Base-by-base conservation (phyloP, 2,797 vertebrate genomes). In the Lepidocolaptes lacrymiger region DNA sequence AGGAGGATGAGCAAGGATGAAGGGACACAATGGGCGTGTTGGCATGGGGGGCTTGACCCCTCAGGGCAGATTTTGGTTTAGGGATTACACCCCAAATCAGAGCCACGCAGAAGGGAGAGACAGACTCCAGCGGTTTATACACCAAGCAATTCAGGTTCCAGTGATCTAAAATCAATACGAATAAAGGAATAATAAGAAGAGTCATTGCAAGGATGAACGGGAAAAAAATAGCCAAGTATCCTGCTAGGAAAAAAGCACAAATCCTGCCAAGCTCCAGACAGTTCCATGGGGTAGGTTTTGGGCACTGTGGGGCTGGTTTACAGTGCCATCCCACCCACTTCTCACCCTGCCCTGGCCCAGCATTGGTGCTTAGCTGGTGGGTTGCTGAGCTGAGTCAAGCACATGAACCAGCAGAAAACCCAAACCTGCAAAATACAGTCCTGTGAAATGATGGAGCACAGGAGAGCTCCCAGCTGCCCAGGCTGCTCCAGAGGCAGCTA, bases 121-220 rank as follows among this genome's bases (percentile, higher is more conserved):
- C 28, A 28, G 67, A 34, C 36, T 71, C 28, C 67, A 83, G 72
- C 34, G 1, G 86, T 86, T 94, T 84, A 86, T 62, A 72, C 83
- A 81, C 49, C 62, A 46, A 94, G 80, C 3, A 3, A 23, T 37
- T 52, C 68, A 49, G 80, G 68, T 84, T 88, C 76, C 91, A 72
- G 74, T 34, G 77, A 93, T 93, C 62, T 90, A 68, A 81, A 95
- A 95, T 95, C 92, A 92, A 94, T 95, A 93, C 5, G 4, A 96
- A 93, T 93, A 75, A 93, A 93, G 88, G 77, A 95, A 94, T 90
- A 91, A 83, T 54, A 88, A 92, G 79, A 80, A 85, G 76, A 93
- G 91, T 78, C 14, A 51, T 26, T 78, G 80, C 1, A 37, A 83
- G 83, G 77, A 78, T 46, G 55, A 58, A 84, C 52, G 64, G 62